Evolutionary conservation across 2,888 invertebrate species (phyloP).

Genomic region (Unio pictorum): DNA sequence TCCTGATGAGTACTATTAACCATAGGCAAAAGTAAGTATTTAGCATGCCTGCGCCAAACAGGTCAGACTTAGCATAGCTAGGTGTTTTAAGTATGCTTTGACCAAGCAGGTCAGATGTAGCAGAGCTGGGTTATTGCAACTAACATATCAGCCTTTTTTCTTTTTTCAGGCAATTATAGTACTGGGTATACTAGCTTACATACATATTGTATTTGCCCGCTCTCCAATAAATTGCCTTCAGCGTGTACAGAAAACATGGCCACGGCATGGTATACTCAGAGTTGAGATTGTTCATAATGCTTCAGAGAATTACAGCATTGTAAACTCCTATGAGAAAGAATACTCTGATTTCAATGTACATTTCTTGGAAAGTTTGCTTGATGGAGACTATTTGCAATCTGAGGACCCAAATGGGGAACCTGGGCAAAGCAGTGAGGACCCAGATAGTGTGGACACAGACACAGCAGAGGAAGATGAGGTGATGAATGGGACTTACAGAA

Average conservation of each 20-base stretch:
- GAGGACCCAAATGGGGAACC: neutral
- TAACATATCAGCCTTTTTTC: slow-evolving; percentile 2
- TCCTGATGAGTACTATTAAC: too few relatives aligned
- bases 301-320: slow-evolving; percentile 81
- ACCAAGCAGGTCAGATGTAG: too few relatives aligned
- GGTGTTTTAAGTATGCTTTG: too few relatives aligned
- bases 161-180: slow-evolving; percentile 81
- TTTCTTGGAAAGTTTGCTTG: slow-evolving; percentile 38
- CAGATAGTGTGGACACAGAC: slow-evolving; percentile 7
- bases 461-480: slow-evolving; percentile 7
- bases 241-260: slow-evolving; percentile 89
- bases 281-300: slow-evolving; percentile 82
- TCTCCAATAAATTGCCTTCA: slow-evolving; percentile 94
- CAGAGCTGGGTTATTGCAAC: too few relatives aligned
- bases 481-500: neutral
- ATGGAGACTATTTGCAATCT: slow-evolving; percentile 9
- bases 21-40: too few relatives aligned
- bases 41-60: too few relatives aligned
- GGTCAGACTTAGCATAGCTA: too few relatives aligned
- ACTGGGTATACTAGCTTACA: slow-evolving; percentile 92
- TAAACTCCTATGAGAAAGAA: slow-evolving; percentile 88
- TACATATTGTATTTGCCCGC: slow-evolving; percentile 94
- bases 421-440: neutral
- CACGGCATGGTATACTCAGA: slow-evolving; percentile 92
- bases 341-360: slow-evolving; percentile 57